These are phyloP conservation scores for Hyposoter dolosus DNA, from an alignment of 2,888 invertebrate genomes.

Conservation along the genomic window DNA sequence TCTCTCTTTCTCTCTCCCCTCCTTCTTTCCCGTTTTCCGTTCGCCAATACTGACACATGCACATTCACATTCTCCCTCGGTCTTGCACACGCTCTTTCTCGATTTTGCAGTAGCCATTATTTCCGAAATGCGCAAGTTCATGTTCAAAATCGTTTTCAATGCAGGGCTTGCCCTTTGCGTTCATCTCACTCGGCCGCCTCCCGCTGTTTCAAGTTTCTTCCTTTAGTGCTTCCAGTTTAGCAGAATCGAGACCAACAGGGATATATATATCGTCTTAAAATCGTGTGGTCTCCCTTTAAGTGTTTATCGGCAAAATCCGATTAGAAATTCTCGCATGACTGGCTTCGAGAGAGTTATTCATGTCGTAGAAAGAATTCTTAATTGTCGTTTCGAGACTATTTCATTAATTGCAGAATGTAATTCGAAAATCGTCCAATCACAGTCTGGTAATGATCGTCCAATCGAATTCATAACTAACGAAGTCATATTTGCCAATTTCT, in stretches of 20 bases:
- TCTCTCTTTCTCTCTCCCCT: constrained; percentile 45
- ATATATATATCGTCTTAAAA: constrained; percentile 60
- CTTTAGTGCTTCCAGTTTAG: constrained; percentile 28
- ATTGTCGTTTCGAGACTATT: neutral
- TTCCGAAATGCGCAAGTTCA: constrained; percentile 47
- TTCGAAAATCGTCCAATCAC: too few relatives aligned
- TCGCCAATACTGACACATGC: constrained; percentile 48
- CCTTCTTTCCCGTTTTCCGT: constrained; percentile 35
- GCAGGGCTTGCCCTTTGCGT: constrained; percentile 23
- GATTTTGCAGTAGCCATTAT: constrained; percentile 25
- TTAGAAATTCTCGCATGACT: constrained; percentile 60
- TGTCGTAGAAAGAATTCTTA: neutral
- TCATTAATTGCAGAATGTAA: neutral
- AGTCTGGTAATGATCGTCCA: too few relatives aligned
- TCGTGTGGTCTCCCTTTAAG: constrained; percentile 61
- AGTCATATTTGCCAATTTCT: neutral
- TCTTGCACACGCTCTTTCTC: constrained; percentile 7
- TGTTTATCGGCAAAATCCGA: constrained; percentile 63
- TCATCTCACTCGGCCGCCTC: constrained; percentile 16
- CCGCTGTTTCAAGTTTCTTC: constrained; percentile 47
- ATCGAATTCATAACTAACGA: neutral
- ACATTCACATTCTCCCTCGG: constrained; percentile 43
- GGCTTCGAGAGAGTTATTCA: constrained; percentile 56
- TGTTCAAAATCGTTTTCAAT: constrained; percentile 51
- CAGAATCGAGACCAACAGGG: constrained; percentile 41